These are phyloP conservation scores for Anser brachyrhynchus DNA, from an alignment of 2,113 vertebrate genomes.

Conservation along the genomic window DNA sequence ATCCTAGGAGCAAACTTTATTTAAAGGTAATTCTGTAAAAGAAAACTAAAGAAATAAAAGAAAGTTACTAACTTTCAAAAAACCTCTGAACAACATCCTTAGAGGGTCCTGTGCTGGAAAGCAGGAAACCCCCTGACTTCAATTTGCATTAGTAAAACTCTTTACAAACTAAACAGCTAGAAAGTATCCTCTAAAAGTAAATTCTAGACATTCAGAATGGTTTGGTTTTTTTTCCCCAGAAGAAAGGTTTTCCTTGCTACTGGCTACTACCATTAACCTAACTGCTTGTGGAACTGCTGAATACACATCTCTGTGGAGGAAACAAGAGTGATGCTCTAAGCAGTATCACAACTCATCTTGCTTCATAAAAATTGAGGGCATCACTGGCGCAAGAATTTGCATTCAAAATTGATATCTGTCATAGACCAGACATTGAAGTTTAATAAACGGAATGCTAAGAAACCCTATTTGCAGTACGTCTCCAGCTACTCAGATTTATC, in stretches of 20 bases:
- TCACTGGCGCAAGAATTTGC: neutral
- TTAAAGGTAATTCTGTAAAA: neutral
- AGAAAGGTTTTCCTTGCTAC: neutral
- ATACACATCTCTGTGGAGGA: neutral
- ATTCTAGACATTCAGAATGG: neutral
- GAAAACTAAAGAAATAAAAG: neutral
- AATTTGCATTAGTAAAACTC: neutral
- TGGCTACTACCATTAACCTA: neutral
- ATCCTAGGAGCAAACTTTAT: neutral
- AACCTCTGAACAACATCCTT: neutral
- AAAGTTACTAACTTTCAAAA: neutral
- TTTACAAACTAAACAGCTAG: neutral
- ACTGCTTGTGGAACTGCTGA: accelerated
- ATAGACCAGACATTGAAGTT: neutral
- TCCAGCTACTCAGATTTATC: neutral
- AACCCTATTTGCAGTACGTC: neutral
- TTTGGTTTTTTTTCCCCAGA: neutral
- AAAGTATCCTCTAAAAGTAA: neutral
- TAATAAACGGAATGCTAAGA: neutral
- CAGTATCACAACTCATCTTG: neutral
- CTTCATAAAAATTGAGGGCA: neutral
- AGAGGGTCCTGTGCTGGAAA: neutral
- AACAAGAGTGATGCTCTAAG: neutral
- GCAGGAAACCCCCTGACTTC: neutral
- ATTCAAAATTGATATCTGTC: neutral